These are phyloP conservation scores for Hemaris fuciformis DNA, from an alignment of 2,888 invertebrate species.

Conservation along the genomic window DNA sequence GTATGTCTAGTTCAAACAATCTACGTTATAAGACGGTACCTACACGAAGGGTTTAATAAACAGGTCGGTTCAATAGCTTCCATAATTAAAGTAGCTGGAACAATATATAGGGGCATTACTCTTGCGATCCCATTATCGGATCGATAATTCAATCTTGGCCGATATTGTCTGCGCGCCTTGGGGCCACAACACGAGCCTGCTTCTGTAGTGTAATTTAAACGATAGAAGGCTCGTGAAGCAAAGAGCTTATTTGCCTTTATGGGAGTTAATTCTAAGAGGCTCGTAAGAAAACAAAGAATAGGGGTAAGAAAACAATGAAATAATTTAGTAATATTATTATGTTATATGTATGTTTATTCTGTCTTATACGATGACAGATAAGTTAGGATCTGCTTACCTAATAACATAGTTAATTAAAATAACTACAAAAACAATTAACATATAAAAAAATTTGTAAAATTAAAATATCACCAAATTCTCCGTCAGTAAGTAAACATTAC, in stretches of 20 bases:
- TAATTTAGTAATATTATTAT: neutral
- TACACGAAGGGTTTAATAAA: constrained; percentile 33
- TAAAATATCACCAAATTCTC: too few relatives aligned
- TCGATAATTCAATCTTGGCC: constrained; percentile 72
- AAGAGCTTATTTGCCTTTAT: neutral
- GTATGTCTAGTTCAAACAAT: neutral
- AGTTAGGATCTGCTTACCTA: neutral
- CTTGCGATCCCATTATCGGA: constrained; percentile 67
- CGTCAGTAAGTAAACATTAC: too few relatives aligned
- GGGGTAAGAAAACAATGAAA: neutral
- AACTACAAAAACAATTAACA: too few relatives aligned
- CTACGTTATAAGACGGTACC: constrained; percentile 11
- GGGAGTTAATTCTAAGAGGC: neutral
- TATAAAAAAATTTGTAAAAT: too few relatives aligned
- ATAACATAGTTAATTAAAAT: neutral
- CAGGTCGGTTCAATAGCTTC: constrained; percentile 41
- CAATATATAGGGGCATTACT: constrained; percentile 63
- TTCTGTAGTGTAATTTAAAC: constrained; percentile 35
- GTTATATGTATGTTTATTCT: neutral
- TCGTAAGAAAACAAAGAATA: neutral
- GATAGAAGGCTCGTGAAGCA: neutral
- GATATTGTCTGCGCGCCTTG: constrained; percentile 61
- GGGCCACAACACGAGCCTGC: constrained; percentile 41
- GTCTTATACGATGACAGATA: neutral
- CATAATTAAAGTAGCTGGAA: constrained; percentile 59